A percentile compares a stretch with the other conserved stretches of the same genome.
These are phyloP conservation scores for Hassar affinis DNA, from an alignment of 2,113 vertebrate genomes.

Conservation along the genomic window DNA sequence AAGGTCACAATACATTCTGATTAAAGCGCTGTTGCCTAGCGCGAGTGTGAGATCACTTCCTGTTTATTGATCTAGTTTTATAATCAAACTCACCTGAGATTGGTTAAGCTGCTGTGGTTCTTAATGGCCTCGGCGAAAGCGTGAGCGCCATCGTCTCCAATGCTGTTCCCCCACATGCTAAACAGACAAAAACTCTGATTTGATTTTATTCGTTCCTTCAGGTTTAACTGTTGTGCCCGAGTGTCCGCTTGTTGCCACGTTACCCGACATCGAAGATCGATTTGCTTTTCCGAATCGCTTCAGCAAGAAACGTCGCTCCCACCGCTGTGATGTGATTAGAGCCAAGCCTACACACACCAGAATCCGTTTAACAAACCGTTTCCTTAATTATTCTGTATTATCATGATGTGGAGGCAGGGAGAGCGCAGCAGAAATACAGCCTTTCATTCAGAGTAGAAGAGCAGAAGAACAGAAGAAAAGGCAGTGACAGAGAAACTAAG, in stretches of 20 bases:
- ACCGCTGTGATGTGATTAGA: conserved; percentile 83
- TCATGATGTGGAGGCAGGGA: not conserved
- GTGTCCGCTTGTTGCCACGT: conserved; percentile 17
- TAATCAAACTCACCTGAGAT: conserved; percentile 77
- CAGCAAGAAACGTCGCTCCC: conserved; percentile 82
- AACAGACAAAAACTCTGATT: conserved; percentile 25
- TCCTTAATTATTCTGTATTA: not conserved
- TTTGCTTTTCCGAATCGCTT: conserved; percentile 82
- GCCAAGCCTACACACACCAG: conserved; percentile 76
- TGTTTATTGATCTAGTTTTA: too few species aligned
- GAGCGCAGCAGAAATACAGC: not conserved
- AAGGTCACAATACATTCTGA: not conserved
- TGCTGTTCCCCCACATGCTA: conserved; percentile 95
- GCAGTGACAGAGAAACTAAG: not conserved
- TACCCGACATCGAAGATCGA: conserved; percentile 89
- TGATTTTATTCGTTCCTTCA: not conserved
- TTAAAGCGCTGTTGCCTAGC: not conserved
- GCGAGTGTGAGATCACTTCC: not conserved
- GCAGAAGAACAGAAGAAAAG: not conserved
- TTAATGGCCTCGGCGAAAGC: conserved; percentile 86
- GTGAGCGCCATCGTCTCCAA: conserved; percentile 87
- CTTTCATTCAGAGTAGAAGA: not conserved
- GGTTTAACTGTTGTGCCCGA: not conserved
- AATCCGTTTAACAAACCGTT: not conserved
- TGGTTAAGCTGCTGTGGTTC: conserved; percentile 80